Evolutionary conservation across 2,797 vertebrate genomes (phyloP), one percentile per base, ranked within the genome.

Genomic region (Holocentrus rufus): DNA sequence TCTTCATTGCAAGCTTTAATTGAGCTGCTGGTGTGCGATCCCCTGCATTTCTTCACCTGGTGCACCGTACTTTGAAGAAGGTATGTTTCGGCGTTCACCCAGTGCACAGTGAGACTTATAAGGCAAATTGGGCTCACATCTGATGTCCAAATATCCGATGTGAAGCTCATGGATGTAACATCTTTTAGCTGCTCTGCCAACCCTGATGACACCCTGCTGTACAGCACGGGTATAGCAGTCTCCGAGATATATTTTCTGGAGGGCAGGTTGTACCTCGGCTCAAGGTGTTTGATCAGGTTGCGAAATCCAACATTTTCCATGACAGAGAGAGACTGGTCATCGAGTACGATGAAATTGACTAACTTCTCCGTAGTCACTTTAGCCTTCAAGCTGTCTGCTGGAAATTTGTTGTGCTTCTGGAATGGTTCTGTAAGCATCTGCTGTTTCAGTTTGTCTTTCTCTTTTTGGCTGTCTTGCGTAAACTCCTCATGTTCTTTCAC

Each of bases 171-270:
- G 22, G 46, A n/a, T 65, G 22, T 27, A 50, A 65, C 25, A 31
- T 52, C 8, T 52, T 65, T 65, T 65, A 65, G 50, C 46, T 52
- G 15, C 8, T 5, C 46, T 7, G 25, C 46, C 20, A 52, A 52
- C 62, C 17, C 23, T 10, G 46, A 30, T 50, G 46, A 44, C 23
- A 71, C 49, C 54, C 34, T 15, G 20, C 20, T 52, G 31, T 46
- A 42, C 50, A 65, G 46, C 54, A 55, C 23, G 11, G 69, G 42
- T 58, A 49, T 4, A 46, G 9, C 42, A 69, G 69, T 62, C 49
- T 71, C 58, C 20, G 69, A 44, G 42, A 71, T 47, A n/a, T 62
- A 62, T 57, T 30, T 71, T 31, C 46, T 54, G 31, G 49, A 71
- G 20, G 50, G 34, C 25, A 55, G 5, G 30, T 31, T 63, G 20